Conservation (phyloP, 1,140 invertebrate genomes). For the Tetramorium parvispinum region DNA sequence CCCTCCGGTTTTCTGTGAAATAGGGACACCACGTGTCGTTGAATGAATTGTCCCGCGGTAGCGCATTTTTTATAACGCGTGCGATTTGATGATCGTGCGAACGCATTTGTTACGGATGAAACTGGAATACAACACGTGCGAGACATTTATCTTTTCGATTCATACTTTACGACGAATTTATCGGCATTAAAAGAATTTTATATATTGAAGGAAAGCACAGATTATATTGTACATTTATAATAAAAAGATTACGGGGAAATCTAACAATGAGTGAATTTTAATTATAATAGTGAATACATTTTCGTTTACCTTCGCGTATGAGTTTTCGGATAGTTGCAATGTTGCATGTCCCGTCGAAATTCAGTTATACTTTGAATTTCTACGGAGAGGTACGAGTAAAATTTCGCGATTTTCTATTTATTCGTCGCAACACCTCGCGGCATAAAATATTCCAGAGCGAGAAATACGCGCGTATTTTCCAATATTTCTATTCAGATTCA, state of each 20-base stretch:
- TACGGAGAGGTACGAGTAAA: background rate
- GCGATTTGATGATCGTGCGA: background rate
- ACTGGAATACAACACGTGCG: background rate
- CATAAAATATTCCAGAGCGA: conserved; percentile 28
- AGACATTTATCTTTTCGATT: background rate
- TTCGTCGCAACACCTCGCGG: conserved; percentile 37
- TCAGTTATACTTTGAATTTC: conserved; percentile 25
- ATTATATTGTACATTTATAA: background rate
- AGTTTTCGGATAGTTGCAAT: conserved; percentile 1
- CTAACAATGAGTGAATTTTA: background rate
- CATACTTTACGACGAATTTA: background rate
- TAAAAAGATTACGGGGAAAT: too few relatives aligned
- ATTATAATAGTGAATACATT: background rate
- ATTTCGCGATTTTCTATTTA: conserved; percentile 46
- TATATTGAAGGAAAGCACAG: background rate
- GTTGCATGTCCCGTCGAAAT: conserved; percentile 9
- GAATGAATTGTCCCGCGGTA: background rate
- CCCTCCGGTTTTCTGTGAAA: conserved; percentile 63
- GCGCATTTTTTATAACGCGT: conserved; percentile 1
- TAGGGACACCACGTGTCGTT: conserved; percentile 39
- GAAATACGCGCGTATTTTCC: conserved; percentile 42
- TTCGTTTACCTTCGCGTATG: background rate
- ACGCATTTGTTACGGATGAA: background rate
- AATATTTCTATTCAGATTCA: conserved; percentile 16
- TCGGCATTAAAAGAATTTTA: too few relatives aligned